These are phyloP conservation scores for Drosophila phalerata DNA, from an alignment of 2,888 invertebrate genomes.

Conservation along the genomic window DNA sequence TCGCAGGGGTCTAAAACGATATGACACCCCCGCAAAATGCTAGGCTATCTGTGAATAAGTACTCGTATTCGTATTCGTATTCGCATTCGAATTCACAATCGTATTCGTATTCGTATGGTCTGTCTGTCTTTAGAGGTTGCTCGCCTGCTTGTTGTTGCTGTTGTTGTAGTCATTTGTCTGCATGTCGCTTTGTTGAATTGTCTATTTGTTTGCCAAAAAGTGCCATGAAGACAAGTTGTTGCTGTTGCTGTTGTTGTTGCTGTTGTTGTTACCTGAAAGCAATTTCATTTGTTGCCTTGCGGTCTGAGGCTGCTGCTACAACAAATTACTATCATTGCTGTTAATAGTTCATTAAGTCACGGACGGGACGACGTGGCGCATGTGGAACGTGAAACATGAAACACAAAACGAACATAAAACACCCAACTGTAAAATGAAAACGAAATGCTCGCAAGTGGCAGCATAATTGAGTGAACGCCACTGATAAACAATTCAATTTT, in stretches of 20 bases:
- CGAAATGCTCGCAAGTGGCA: conserved; percentile 68
- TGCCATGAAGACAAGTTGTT: conserved; percentile 79
- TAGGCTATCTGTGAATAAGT: conserved; percentile 52
- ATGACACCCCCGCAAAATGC: conserved; percentile 68
- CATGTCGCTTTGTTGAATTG: conserved; percentile 79
- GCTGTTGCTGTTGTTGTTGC: conserved; percentile 43
- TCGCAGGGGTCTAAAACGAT: conserved; percentile 53
- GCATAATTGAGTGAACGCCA: conserved; percentile 80
- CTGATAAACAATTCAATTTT: conserved; percentile 79
- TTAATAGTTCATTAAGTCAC: conserved; percentile 81
- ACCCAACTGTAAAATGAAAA: conserved; percentile 18
- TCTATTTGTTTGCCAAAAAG: conserved; percentile 81
- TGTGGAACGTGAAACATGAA: conserved; percentile 69
- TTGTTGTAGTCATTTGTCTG: conserved; percentile 76
- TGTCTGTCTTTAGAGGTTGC: conserved; percentile 9
- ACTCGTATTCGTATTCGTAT: conserved; percentile 34
- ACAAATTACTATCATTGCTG: conserved; percentile 81
- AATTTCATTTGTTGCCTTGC: conserved; percentile 70
- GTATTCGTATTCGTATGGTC: conserved; percentile 22
- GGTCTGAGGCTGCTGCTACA: conserved; percentile 52
- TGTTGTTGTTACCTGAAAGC: conserved; percentile 59
- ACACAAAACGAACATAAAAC: conserved; percentile 63
- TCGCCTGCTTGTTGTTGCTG: conserved; percentile 42
- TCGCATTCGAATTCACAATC: conserved; percentile 20
- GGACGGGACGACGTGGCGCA: conserved; percentile 68